Base-by-base conservation (phyloP, 1,140 invertebrate species). In the Drosophila bifasciata region DNA sequence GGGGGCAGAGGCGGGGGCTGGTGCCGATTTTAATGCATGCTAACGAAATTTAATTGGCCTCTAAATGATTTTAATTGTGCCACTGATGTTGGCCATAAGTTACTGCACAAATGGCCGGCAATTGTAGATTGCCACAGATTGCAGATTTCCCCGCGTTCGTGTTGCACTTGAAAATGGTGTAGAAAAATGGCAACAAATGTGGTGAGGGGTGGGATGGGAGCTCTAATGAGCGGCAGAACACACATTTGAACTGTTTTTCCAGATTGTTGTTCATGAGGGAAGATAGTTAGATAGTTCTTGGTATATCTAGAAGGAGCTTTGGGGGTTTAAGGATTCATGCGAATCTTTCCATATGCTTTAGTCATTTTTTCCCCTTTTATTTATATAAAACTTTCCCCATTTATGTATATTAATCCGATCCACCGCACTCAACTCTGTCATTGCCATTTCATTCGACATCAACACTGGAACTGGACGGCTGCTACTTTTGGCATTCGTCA, bases 41-140 rank as follows among this genome's bases (percentile, higher is more conserved):
- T 88, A 88, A 88, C 83, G 84, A 88, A 88, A 79, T 88, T 89
- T 88, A 88, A 88, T 88, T 89, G 83, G 79, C 78, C 78, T 83
- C 83, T 88, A 88, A 88, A 88, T 88, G 83, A 88, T 88, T 88
- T 88, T 88, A 88, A 88, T 88, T 88, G 83, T 81, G 83, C 81
- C 78, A 86, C 81, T 88, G 81, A 86, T 86, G 81, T 75, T 63
- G 83, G 46, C 74, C 83, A 86, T 86, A 88, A 86, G 83, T 86
- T 86, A 75, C 81, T 88, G 59, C 40, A 39, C 62, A 66, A 77
- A 81, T 86, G 57, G 69, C 78, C 55, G 39, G 45, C 77, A 57
- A 81, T 85, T 80, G 58, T 71, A 64, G 70, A 74, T 74, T 74
- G 40, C 23, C 15, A 32, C 7, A 13, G 32, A 1, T 55, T 55